Evolutionary conservation across 2,888 invertebrate species (phyloP).

Genomic region (Nomada lathburiana): DNA sequence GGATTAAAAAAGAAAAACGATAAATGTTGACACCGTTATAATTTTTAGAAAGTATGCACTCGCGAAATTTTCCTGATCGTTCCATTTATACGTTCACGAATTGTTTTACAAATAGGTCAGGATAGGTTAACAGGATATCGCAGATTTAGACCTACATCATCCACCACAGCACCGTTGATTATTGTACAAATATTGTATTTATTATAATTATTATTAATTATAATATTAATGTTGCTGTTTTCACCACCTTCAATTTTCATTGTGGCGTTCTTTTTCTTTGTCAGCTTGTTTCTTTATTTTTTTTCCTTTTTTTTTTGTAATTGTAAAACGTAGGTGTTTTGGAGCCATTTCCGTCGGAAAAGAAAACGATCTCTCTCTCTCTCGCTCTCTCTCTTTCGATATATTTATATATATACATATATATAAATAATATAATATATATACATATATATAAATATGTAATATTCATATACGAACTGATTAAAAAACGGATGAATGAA

Average conservation of each 20-base stretch:
- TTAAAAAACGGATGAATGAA: constrained; percentile 72
- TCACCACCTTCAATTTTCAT: constrained; percentile 81
- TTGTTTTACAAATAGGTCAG: constrained; percentile 54
- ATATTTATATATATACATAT: constrained; percentile 58
- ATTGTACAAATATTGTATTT: constrained; percentile 85
- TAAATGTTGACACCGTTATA: constrained; percentile 3
- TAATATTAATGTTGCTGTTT: constrained; percentile 84
- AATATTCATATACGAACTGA: constrained; percentile 69
- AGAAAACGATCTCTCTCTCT: constrained; percentile 47
- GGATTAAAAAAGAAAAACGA: constrained; percentile 16
- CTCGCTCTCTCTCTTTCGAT: constrained; percentile 22
- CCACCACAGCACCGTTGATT: constrained; percentile 83
- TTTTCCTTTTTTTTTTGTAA: constrained; percentile 63
- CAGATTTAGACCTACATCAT: constrained; percentile 75
- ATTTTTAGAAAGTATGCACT: constrained; percentile 19
- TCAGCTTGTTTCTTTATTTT: constrained; percentile 70
- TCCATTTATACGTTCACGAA: constrained; percentile 24
- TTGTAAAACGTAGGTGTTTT: constrained; percentile 71
- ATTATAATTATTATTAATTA: constrained; percentile 84
- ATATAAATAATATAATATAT: constrained; percentile 66
- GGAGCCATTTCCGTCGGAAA: constrained; percentile 66
- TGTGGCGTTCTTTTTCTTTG: constrained; percentile 73
- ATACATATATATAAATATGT: constrained; percentile 64
- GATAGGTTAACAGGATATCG: constrained; percentile 64
- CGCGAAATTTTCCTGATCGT: constrained; percentile 26